Evolutionary conservation across 2,797 vertebrate species (phyloP), one percentile per base, ranked within the genome.

Genomic region (Australoheros facetus): DNA sequence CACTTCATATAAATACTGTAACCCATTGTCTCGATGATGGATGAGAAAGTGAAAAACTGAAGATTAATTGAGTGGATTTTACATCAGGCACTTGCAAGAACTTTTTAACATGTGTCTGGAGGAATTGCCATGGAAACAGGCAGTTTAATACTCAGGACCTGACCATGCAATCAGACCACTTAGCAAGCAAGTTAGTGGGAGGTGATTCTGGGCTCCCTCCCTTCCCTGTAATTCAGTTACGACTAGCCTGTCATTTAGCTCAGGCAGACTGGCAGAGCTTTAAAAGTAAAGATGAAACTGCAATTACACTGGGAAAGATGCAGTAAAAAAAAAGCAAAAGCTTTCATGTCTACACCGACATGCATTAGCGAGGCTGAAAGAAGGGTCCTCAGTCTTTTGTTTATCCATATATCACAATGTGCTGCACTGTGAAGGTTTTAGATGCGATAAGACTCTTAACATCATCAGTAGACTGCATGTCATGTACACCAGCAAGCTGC

Each of bases 191-290:
- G 85, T 88, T 56, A 54, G 75, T 78, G 82, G 57, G 85, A 85
- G 75, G 87, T 87, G 88, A 88, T 82, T 89, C 86, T 88, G 88
- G 86, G 86, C 86, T 87, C 77, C 80, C 75, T 83, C 73, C 81
- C 60, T 57, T 78, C 80, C 54, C 75, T 78, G 84, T 91, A 90
- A 93, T 93, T 92, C 82, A 56, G 83, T 94, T 92, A 90, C 80
- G 64, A 80, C 81, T 10, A 75, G 81, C 78, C 84, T 90, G 90
- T 91, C 92, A 86, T 91, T 93, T 91, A 88, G 64, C 75, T 58
- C 71, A 3, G 75, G 39, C 77, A 81, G 85, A 88, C 85, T 87
- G 91, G 83, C 88, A 80, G 80, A 76, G 54, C 85, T 90, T 87
- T 90, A 89, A 91, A 87, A 81, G 87, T 90, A 86, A 83, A 84